Percentiles rank a stretch among this genome's conserved stretches.
Conservation (phyloP, 92 coral and sea anemone genomes). For the Zoanthus gigantus region DNA sequence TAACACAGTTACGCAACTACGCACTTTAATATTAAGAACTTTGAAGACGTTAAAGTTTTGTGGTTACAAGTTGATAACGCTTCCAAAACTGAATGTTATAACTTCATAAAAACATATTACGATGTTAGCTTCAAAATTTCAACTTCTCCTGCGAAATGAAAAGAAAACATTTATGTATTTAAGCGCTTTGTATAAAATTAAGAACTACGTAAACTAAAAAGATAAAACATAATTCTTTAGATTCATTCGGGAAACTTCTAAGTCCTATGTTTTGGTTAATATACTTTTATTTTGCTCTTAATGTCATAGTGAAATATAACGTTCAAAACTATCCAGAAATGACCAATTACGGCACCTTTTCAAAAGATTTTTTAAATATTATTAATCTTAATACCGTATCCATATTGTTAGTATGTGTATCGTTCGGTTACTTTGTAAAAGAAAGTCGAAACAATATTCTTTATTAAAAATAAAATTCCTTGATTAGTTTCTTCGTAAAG, state of each 20-base stretch:
- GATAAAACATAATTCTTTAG: neutral
- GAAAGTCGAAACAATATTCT: slow-evolving; percentile 2
- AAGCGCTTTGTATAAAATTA: neutral
- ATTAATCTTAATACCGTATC: neutral
- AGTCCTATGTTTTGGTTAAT: no score
- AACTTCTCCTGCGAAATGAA: neutral
- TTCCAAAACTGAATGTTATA: neutral
- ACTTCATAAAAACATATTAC: neutral
- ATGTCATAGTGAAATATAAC: neutral
- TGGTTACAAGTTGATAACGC: neutral
- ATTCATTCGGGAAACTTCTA: no score
- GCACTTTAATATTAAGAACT: neutral
- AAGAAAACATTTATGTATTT: neutral
- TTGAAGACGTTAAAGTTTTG: slow-evolving; percentile 1
- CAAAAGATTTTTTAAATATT: neutral
- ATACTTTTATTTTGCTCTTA: neutral
- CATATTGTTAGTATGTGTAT: neutral
- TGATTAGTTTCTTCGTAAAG: neutral
- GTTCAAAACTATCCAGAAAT: neutral
- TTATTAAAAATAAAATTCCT: neutral
- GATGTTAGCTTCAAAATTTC: neutral
- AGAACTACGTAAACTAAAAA: neutral
- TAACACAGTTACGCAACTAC: neutral
- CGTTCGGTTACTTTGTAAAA: neutral
- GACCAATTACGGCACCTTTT: slow-evolving; percentile 21